Evolutionary conservation across 2,113 vertebrate species (phyloP), one percentile per base, ranked within the genome.

Genomic region (Riparia riparia): DNA sequence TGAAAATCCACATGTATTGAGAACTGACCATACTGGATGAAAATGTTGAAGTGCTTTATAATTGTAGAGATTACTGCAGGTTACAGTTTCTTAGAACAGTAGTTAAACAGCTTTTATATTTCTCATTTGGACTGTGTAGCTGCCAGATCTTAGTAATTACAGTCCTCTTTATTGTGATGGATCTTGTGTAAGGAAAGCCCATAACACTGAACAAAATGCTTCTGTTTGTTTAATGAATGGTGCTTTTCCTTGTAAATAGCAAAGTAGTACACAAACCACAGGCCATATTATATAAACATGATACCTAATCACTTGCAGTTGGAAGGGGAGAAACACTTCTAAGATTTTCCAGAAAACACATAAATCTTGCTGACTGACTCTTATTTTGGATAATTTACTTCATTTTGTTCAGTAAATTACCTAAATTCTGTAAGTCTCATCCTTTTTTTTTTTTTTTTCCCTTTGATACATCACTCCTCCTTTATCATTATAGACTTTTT

Each of bases 141-240:
- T 78, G 74, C 82, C 82, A 82, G 66, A 56, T 49, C 50, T 92
- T 82, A 92, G 89, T 70, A 94, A 87, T 37, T 90, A 60, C 56
- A 81, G 44, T 66, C 39, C 50, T 90, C 17, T 90, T 77, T 88
- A 83, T 56, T 90, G 80, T 80, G 93, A 97, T 73, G 18, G 68
- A 95, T 94, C 7, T 85, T 16, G 54, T 58, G 24, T 44, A 66
- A 80, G 41, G 39, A 93, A 87, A 90, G 65, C 53, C 34, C 37
- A 6, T 49, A 86, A 82, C 53, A 53, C 45, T 69, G 39, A 90
- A 73, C 39, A 90, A 66, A 95, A 77, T 77, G 58, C 24, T 94
- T 63, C n/a, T 90, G 47, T 29, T 80, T 37, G 39, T 77, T 91
- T 80, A 86, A 95, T 56, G 76, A 86, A 82, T 56, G 47, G 29